phyloP scores from a whole-genome alignment of 2,888 invertebrate species.

The Hipparchia semele region DNA sequence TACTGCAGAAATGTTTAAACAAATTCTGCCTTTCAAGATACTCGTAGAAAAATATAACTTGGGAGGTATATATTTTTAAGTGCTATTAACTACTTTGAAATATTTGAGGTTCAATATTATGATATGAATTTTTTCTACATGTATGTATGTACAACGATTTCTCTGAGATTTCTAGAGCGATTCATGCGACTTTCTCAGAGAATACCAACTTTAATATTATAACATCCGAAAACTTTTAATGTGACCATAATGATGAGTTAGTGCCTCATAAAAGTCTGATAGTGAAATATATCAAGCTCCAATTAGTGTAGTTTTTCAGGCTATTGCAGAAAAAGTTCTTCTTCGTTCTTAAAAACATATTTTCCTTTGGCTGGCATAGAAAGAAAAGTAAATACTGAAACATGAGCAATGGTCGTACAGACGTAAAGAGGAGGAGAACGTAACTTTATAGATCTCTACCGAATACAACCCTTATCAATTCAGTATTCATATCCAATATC shows the following conservation, averaged over 20 bases:
- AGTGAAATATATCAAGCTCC: constrained; percentile 14
- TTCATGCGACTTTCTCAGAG: too few relatives aligned
- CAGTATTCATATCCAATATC: constrained; percentile 15
- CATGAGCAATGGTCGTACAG: too few relatives aligned
- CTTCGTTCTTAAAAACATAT: constrained; percentile 7
- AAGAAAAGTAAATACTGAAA: background rate
- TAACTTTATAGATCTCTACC: background rate
- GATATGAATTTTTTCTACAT: too few relatives aligned
- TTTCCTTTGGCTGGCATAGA: background rate
- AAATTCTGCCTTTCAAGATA: too few relatives aligned
- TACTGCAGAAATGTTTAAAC: too few relatives aligned
- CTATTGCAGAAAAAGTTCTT: constrained; percentile 1
- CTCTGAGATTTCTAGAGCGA: too few relatives aligned
- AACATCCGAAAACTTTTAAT: background rate
- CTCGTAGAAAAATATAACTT: too few relatives aligned
- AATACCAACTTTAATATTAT: background rate
- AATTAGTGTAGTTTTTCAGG: constrained; percentile 13
- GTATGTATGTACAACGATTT: too few relatives aligned
- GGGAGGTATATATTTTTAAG: too few relatives aligned
- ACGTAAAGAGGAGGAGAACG: too few relatives aligned
- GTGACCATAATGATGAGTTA: constrained; percentile 5
- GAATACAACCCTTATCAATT: constrained; percentile 12
- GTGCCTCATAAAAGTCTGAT: constrained; percentile 1
- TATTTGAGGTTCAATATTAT: too few relatives aligned
- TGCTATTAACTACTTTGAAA: too few relatives aligned